phyloP scores from a whole-genome alignment of 2,888 invertebrate genomes.

The Tolmerus cingulatus region DNA sequence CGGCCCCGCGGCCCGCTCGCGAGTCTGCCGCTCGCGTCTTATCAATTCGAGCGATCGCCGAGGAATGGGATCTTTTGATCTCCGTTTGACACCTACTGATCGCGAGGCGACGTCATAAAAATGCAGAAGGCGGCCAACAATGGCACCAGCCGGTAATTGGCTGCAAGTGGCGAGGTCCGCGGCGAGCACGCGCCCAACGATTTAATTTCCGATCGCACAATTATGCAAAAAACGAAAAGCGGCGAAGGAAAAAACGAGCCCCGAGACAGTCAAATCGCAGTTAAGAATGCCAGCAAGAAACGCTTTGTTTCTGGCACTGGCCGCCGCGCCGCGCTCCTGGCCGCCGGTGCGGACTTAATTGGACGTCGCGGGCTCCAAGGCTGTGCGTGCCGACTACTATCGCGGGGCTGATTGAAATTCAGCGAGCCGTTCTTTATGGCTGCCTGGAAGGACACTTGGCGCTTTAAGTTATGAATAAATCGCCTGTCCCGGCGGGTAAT shows the following conservation, averaged over 20 bases:
- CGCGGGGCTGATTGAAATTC: conserved; percentile 2
- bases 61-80: conserved; percentile 28
- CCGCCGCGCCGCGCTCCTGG: neutral
- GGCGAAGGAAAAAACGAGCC: neutral
- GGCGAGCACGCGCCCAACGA: conserved; percentile 25
- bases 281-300: neutral
- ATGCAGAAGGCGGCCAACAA: conserved; percentile 7
- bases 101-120: conserved; percentile 1
- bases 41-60: neutral
- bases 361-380: conserved; percentile 10
- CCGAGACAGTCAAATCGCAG: neutral
- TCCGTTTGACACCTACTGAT: conserved; percentile 28
- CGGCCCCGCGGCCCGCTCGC: neutral
- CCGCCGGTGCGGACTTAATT: conserved; percentile 4
- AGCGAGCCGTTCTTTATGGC: neutral
- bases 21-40: conserved; percentile 6
- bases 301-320: conserved; percentile 19
- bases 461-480: neutral
- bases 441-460: neutral
- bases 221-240: conserved; percentile 7
- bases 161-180: conserved; percentile 20
- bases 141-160: conserved; percentile 21
- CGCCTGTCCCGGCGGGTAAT: neutral
- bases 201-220: conserved; percentile 28
- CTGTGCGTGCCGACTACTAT: neutral